Base-by-base conservation (phyloP, 2,113 vertebrate genomes). In the Esox niger region DNA sequence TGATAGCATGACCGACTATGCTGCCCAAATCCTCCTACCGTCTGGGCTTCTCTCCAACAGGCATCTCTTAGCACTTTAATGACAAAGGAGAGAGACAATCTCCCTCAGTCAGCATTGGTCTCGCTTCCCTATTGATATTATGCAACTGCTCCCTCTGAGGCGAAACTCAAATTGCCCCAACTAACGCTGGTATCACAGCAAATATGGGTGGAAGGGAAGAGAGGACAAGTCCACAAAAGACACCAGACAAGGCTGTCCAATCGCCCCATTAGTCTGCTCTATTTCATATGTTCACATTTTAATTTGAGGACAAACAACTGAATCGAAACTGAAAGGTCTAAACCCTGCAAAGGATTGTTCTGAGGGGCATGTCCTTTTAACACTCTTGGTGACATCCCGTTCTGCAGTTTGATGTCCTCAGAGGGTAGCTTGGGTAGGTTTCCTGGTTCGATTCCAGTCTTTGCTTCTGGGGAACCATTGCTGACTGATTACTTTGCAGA, bases 41-140 rank as follows among this genome's bases (percentile, higher is more conserved):
- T 66, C 65, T n/a, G 31, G 55, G 55, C 58, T 25, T 29, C 6
- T 58, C 27, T 76, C 47, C 63, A 26, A 60, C 73, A 68, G 83
- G 87, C 79, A 73, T 87, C 86, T 89, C 84, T 82, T 77, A 89
- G 90, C 89, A 92, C 90, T 92, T 92, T 90, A 91, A 64, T 63
- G 84, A 79, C 82, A 6, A 71, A 71, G 71, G 84, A 76, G 74
- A 32, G 71, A 83, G 77, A 62, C 73, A 80, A 87, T 87, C 79
- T 32, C 52, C 27, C 70, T 82, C 80, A 71, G 86, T 82, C 86
- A 80, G 81, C 64, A 38, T 49, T 74, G n/a, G 74, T 66, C 35
- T 63, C 55, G 15, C 23, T 29, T 6, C 31, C 17, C 21, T 26
- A 66, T 78, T 71, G 77, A 58, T 64, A 78, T 88, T 87, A 89